phyloP scores from a whole-genome alignment of 1,140 invertebrate genomes.

The Drosophila dunni region DNA sequence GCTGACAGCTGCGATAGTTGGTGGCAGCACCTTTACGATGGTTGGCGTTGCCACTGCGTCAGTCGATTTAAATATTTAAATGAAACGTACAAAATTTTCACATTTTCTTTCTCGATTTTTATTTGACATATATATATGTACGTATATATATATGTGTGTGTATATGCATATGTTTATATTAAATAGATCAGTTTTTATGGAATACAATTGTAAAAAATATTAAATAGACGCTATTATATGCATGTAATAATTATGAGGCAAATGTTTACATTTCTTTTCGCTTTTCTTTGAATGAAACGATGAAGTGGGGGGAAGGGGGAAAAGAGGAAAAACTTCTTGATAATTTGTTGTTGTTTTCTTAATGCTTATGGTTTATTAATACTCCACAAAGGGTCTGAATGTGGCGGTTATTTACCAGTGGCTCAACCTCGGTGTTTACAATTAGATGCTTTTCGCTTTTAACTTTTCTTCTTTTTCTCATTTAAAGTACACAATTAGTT shows the following conservation, averaged over 20 bases:
- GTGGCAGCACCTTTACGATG: neutral
- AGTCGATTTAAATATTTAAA: neutral
- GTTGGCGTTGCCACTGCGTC: slow-evolving; percentile 3
- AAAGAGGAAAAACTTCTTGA: slow-evolving; percentile 22
- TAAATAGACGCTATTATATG: slow-evolving; percentile 64
- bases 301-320: neutral
- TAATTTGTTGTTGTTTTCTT: slow-evolving; percentile 34
- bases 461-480: neutral
- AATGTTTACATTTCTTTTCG: slow-evolving; percentile 61
- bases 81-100: slow-evolving; percentile 8
- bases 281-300: neutral
- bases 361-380: slow-evolving; percentile 53
- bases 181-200: slow-evolving; percentile 58
- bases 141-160: neutral
- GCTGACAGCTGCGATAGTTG: neutral
- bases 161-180: slow-evolving; percentile 29
- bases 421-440: slow-evolving; percentile 66
- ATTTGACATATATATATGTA: slow-evolving; percentile 12
- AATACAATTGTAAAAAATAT: slow-evolving; percentile 78
- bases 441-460: slow-evolving; percentile 28
- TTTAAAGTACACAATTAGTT: slow-evolving; percentile 44
- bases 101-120: neutral
- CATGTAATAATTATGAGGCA: slow-evolving; percentile 68
- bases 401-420: slow-evolving; percentile 42
- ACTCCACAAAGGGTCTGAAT: slow-evolving; percentile 44